Conservation (phyloP, 2,797 vertebrate genomes). For the Protosalanx chinensis region DNA sequence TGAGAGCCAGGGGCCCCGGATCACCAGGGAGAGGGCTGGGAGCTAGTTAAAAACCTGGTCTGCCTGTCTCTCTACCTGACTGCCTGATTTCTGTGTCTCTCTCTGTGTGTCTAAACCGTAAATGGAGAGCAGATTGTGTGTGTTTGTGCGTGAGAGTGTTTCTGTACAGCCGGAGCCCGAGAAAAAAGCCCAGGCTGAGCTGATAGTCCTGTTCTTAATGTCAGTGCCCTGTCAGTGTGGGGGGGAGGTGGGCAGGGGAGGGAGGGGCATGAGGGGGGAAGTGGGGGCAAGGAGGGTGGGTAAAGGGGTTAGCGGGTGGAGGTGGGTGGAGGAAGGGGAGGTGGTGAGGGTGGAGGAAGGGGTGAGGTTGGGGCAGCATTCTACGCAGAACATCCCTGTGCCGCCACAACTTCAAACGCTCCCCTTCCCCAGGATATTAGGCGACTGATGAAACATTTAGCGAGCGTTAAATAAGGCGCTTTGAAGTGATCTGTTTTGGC, state of each 20-base stretch:
- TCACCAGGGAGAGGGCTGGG: slow-evolving; percentile 10
- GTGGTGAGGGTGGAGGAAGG: slow-evolving; percentile 52
- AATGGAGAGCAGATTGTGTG: slow-evolving; percentile 10
- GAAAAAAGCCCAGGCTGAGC: not conserved
- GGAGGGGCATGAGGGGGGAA: not conserved
- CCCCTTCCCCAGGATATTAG: slow-evolving; percentile 85
- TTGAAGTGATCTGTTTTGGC: slow-evolving; percentile 87
- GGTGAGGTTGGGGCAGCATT: slow-evolving; percentile 60
- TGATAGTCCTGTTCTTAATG: not conserved
- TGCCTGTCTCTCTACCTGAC: no score
- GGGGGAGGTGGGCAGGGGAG: not conserved
- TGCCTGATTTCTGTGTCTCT: no score
- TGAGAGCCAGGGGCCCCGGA: slow-evolving; percentile 6
- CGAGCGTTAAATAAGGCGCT: slow-evolving; percentile 84
- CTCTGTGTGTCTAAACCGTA: not conserved
- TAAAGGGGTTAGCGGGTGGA: slow-evolving; percentile 27
- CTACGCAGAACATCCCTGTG: slow-evolving; percentile 78
- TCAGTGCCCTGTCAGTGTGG: not conserved
- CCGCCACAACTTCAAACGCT: slow-evolving; percentile 82
- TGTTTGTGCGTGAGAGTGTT: not conserved
- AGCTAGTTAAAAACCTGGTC: slow-evolving; percentile 54
- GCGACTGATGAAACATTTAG: slow-evolving; percentile 87
- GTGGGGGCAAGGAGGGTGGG: slow-evolving; percentile 7
- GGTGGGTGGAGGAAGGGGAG: slow-evolving; percentile 40
- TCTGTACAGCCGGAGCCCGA: not conserved